Evolutionary conservation across 2,888 invertebrate genomes (phyloP).

Genomic region (Parnassius glacialis): DNA sequence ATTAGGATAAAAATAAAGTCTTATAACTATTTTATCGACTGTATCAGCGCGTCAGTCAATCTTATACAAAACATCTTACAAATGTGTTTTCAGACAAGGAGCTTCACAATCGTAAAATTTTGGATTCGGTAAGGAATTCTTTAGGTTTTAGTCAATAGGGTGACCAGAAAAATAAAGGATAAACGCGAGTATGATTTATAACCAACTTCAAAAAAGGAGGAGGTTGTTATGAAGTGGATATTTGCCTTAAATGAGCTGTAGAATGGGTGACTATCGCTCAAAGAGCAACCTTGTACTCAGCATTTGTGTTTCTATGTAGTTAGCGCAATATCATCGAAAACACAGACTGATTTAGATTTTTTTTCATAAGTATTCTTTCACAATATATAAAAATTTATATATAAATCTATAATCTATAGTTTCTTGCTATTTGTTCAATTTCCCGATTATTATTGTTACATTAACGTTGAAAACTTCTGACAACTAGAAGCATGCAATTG

Average conservation of each 20-base stretch:
- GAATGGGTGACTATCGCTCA: background rate
- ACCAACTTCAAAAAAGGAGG: background rate
- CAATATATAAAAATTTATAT: too few species aligned
- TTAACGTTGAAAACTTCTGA: too few species aligned
- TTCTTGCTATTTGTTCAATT: too few species aligned
- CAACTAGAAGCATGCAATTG: too few species aligned
- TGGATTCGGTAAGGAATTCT: slow-evolving; percentile 40
- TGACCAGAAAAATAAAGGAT: slow-evolving; percentile 28
- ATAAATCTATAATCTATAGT: too few species aligned
- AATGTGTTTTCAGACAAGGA: slow-evolving; percentile 39
- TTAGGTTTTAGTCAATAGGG: slow-evolving; percentile 35
- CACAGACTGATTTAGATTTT: background rate
- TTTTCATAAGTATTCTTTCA: too few species aligned
- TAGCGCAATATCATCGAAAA: background rate
- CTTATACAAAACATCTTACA: slow-evolving; percentile 34
- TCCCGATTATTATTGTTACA: too few species aligned
- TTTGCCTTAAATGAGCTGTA: background rate
- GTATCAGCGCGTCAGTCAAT: slow-evolving; percentile 25
- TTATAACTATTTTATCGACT: slow-evolving; percentile 3
- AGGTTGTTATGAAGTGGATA: background rate
- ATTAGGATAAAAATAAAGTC: slow-evolving; percentile 10
- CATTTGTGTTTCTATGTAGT: background rate
- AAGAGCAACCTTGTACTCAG: background rate
- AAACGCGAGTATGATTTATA: too few species aligned
- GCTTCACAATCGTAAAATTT: slow-evolving; percentile 41